These are phyloP conservation scores for Rhinogobius similis DNA, from an alignment of 2,113 vertebrate species.

Conservation along the genomic window DNA sequence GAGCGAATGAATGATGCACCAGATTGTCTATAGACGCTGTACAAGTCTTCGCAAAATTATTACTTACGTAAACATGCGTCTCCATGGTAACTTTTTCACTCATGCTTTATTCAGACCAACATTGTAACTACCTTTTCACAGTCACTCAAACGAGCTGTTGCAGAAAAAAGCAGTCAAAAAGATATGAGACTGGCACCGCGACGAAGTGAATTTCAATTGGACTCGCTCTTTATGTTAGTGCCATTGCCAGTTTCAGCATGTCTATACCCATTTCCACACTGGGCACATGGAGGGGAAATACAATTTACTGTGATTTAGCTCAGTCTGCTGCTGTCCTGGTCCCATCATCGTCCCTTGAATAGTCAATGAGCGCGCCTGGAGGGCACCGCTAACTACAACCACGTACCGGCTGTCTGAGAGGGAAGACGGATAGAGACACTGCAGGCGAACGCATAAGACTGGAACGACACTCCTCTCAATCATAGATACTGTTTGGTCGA, in stretches of 20 bases:
- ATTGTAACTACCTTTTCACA: background rate
- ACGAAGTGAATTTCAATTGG: background rate
- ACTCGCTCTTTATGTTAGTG: background rate
- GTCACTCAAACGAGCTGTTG: background rate
- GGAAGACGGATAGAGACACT: slow-evolving; percentile 21
- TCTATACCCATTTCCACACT: slow-evolving; percentile 23
- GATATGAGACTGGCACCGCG: background rate
- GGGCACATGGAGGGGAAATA: slow-evolving; percentile 22
- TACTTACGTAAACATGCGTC: background rate
- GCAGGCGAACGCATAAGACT: slow-evolving; percentile 1
- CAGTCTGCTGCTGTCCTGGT: slow-evolving; percentile 39
- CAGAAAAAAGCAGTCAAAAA: background rate
- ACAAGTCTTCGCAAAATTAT: background rate
- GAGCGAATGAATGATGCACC: background rate
- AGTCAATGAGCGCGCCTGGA: slow-evolving; percentile 34
- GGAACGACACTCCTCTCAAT: background rate
- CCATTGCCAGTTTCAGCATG: slow-evolving; percentile 20
- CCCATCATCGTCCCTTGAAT: slow-evolving; percentile 20
- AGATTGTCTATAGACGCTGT: background rate
- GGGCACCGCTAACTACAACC: slow-evolving; percentile 34
- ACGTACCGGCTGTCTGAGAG: slow-evolving; percentile 26
- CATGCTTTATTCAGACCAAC: background rate
- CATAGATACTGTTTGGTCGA: slow-evolving; percentile 5
- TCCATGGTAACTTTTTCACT: background rate
- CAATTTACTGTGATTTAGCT: slow-evolving; percentile 44